A percentile compares a stretch with the other conserved stretches of the same genome.
Conservation (phyloP, 2,888 invertebrate species). For the Ormyrus rosae region DNA sequence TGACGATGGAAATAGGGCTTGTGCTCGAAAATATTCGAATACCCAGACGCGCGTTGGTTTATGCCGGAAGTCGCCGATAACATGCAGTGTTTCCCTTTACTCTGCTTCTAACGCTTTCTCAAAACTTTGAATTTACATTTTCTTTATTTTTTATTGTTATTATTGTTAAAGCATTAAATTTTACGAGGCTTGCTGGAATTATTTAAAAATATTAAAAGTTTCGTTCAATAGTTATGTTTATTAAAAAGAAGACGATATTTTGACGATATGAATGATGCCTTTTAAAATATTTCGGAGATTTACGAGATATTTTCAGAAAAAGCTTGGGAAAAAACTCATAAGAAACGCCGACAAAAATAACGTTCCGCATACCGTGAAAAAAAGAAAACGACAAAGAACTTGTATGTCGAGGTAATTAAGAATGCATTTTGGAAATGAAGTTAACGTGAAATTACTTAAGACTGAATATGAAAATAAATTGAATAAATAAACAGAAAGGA, state of each 20-base stretch:
- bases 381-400: too few species aligned
- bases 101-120: too few species aligned
- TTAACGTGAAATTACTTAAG: too few species aligned
- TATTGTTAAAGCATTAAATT: not conserved
- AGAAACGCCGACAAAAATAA: slow-evolving; percentile 28
- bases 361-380: not conserved
- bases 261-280: too few species aligned
- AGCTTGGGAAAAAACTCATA: slow-evolving; percentile 7
- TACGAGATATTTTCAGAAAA: slow-evolving; percentile 28
- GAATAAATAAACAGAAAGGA: too few species aligned
- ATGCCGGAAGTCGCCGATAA: slow-evolving; percentile 26
- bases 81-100: not conserved
- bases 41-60: not conserved
- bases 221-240: too few species aligned
- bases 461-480: too few species aligned
- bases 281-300: slow-evolving; percentile 2
- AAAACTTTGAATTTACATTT: too few species aligned
- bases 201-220: too few species aligned
- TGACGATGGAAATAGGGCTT: slow-evolving; percentile 21
- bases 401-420: too few species aligned
- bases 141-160: not conserved
- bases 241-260: too few species aligned
- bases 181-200: not conserved
- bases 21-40: slow-evolving; percentile 29
- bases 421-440: too few species aligned